Evolutionary conservation across 2,888 invertebrate species (phyloP), one percentile per base, ranked within the genome.

Genomic region (Trilocha varians): DNA sequence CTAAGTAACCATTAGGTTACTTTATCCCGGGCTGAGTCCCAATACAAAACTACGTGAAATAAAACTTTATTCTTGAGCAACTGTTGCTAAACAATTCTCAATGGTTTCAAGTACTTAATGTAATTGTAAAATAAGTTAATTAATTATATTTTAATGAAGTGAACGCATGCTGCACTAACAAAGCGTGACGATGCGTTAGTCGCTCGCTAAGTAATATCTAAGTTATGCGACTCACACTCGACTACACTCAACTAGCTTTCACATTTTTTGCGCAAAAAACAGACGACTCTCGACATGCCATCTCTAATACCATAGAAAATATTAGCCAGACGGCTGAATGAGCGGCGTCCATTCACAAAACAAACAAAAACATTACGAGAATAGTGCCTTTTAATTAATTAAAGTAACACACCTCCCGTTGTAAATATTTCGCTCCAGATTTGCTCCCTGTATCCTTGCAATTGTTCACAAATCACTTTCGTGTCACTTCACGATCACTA

Each of bases 361-460:
- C 57, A 66, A 66, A 62, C 53, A 68, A 59, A 64, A 65, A 54
- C 52, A 57, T 25, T 25, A 36, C 50, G 38, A 36, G 34, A 25
- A 15, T 32, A 18, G 16, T 36, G 32, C 16, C 36, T 34, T 11
- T 14, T 14, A 1, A 35, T 15, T n/a, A 34, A 25, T 18, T 14
- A 35, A 40, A 18, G 15, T 46, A 34, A 75, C 73, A 60, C 60
- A 82, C 80, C 80, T 76, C 62, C 61, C 62, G 41, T 57, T 61
- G 54, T 54, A 61, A 55, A 57, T 66, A 62, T 62, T 59, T 52
- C 63, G 75, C 79, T 80, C 80, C 82, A 79, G 82, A 71, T 78
- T 79, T 76, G 67, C 70, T 60, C 45, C 49, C 52, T 44, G 53
- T 59, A 71, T 77, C 72, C 77, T 65, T 64, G 49, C 49, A 57